Base-by-base conservation (phyloP, 1,140 invertebrate genomes). In the Sinella curviseta region DNA sequence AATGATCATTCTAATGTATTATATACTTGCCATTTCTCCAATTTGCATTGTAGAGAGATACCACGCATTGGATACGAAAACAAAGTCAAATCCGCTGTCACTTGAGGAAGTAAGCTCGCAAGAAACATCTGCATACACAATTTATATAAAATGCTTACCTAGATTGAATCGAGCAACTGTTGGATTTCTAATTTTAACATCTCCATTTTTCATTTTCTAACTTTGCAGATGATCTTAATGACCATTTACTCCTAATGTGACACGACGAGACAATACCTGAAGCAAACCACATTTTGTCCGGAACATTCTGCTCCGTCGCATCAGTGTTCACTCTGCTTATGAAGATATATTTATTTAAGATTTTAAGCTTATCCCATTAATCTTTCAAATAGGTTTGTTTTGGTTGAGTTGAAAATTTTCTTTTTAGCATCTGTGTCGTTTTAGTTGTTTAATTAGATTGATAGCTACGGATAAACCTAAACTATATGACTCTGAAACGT, bases 31-130 rank as follows among this genome's bases (percentile, higher is more conserved):
- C 33, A 28, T 80, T 73, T 28, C 48, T 26, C 33, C 54, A 30
- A 80, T 81, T 65, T 85, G 83, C 76, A 86, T 90, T 87, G 30
- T 87, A 93, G 92, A 93, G 83, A 84, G 92, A 78, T 92, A 91
- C 85, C 90, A 91, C 83, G 91, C 90, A 83, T 88, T 93, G 35
- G 92, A 93, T 85, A 90, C 90, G 34, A 93, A 93, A 88, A 89
- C 92, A 87, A 93, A 92, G 85, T 90, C 90, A 48, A 93, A 92
- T 86, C 92, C 91, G 76, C 86, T 93, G 48, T 92, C 92, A 12
- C 86, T 93, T 81, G 92, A 93, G 89, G 92, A 93, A 88, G 91
- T 92, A 86, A 85, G 86, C n/a, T n/a, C n/a, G n/a, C n/a, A n/a
- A n/a, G n/a, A n/a, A n/a, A n/a, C n/a, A 17, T 14, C 14, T n/a